Conservation (phyloP, 2,888 invertebrate species). For the Apantesis nais region DNA sequence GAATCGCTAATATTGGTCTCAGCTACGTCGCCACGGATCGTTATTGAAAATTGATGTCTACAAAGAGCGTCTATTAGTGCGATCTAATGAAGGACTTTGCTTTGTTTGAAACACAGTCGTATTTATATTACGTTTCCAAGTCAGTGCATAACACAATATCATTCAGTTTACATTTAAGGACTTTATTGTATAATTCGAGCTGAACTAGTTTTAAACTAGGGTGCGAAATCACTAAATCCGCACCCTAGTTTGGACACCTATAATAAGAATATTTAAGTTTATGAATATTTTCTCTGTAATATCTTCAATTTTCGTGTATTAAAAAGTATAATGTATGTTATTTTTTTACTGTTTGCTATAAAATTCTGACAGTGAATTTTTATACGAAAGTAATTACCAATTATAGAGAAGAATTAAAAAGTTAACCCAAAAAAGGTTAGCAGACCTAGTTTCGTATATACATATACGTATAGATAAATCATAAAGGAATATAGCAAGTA, state of each 20-base stretch:
- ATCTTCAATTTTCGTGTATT: neutral
- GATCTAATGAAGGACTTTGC: neutral
- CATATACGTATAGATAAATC: constrained; percentile 26
- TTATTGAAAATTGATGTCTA: neutral
- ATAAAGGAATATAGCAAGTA: constrained; percentile 46
- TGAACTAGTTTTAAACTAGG: too few relatives aligned
- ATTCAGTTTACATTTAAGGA: neutral
- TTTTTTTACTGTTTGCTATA: neutral
- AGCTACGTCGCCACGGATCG: neutral
- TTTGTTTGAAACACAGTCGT: neutral
- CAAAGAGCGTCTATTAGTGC: neutral
- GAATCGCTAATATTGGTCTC: neutral
- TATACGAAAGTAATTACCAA: too few relatives aligned
- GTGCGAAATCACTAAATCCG: neutral
- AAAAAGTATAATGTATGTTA: neutral
- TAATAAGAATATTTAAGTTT: neutral
- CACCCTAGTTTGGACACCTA: neutral
- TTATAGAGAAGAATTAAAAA: too few relatives aligned
- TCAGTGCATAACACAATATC: neutral
- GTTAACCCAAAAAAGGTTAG: too few relatives aligned
- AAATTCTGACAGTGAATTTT: neutral
- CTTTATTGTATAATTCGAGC: neutral
- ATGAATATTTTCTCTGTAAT: neutral
- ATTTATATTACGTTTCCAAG: neutral
- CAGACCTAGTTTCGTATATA: too few relatives aligned